These are phyloP conservation scores for Hyaena hyaena DNA, from an alignment of 2,113 vertebrate genomes.

Conservation along the genomic window DNA sequence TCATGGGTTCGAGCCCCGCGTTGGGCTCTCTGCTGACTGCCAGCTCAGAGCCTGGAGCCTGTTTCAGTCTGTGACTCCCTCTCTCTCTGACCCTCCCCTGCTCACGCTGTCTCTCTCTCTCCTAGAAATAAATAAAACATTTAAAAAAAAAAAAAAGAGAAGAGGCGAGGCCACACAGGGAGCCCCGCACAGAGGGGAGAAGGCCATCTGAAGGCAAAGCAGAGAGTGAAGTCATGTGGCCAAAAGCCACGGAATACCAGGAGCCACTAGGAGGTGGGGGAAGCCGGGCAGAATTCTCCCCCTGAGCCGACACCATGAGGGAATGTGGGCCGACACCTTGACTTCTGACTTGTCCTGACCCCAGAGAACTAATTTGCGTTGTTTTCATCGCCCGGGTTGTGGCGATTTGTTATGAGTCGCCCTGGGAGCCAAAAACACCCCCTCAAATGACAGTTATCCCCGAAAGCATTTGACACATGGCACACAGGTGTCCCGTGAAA, in stretches of 20 bases:
- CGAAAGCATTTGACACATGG: not conserved
- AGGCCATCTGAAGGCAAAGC: not conserved
- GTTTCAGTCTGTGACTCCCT: too few species aligned
- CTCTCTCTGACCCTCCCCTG: too few species aligned
- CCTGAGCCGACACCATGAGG: not conserved
- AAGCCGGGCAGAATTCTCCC: not conserved
- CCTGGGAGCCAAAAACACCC: not conserved
- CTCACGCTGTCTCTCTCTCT: too few species aligned
- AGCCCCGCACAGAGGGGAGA: not conserved
- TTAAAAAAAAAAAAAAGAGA: not conserved
- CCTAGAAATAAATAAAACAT: too few species aligned
- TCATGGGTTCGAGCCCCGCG: too few species aligned
- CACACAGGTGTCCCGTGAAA: not conserved
- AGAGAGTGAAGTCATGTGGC: not conserved
- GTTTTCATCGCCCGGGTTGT: not conserved
- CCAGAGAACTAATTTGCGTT: not conserved
- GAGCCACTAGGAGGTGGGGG: too few species aligned
- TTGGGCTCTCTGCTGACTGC: too few species aligned
- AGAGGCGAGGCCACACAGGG: not conserved
- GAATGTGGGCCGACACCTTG: accelerated
- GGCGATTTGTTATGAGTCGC: not conserved
- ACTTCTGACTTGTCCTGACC: not conserved
- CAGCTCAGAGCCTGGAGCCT: too few species aligned
- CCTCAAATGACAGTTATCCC: not conserved
- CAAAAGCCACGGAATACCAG: not conserved